Conservation (phyloP, 2,113 vertebrate genomes). For the Ovis canadensis region DNA sequence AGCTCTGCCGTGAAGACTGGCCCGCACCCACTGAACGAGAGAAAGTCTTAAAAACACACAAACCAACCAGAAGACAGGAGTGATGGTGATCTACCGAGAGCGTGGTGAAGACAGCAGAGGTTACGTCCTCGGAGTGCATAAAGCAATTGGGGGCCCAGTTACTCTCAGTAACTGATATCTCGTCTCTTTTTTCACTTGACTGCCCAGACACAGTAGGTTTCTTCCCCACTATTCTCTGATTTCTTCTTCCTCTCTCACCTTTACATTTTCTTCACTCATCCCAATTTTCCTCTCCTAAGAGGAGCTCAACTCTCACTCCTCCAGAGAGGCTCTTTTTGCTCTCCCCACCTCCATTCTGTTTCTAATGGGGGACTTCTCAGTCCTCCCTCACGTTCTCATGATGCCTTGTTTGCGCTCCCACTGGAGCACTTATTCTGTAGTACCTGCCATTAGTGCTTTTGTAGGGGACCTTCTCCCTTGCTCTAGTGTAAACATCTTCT, state of each 20-base stretch:
- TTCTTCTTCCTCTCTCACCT: too few species aligned
- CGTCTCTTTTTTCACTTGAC: not conserved
- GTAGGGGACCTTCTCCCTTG: not conserved
- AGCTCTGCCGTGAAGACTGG: not conserved
- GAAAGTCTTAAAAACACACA: not conserved
- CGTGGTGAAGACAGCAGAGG: not conserved
- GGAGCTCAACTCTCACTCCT: not conserved
- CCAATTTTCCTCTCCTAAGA: not conserved
- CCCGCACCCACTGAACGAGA: not conserved
- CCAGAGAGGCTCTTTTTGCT: not conserved
- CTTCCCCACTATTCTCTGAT: not conserved
- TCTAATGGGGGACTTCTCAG: rapidly evolving
- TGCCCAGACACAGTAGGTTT: not conserved
- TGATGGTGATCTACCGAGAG: not conserved
- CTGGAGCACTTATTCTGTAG: not conserved
- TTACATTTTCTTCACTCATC: not conserved
- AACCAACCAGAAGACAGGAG: not conserved
- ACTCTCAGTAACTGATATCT: not conserved
- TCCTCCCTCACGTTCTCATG: not conserved
- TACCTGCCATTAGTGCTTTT: not conserved
- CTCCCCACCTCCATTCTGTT: not conserved
- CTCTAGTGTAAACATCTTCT: not conserved
- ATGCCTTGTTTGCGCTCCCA: not conserved
- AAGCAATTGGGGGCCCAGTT: not conserved
- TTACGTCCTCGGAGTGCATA: rapidly evolving